These are phyloP conservation scores for Drosophila testacea DNA, from an alignment of 2,888 invertebrate species.

Conservation along the genomic window DNA sequence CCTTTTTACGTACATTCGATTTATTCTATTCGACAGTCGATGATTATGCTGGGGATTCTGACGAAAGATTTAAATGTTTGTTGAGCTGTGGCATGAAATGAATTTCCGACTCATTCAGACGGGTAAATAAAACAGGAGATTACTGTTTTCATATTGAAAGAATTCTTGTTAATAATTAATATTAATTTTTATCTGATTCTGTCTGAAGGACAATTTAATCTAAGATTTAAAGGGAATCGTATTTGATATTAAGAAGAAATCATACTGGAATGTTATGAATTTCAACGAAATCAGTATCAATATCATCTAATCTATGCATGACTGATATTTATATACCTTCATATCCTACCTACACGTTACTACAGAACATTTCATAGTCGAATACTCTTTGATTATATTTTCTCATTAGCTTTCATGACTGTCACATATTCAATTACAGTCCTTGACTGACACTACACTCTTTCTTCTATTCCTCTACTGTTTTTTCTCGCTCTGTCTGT, in stretches of 20 bases:
- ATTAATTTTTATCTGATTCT: background rate
- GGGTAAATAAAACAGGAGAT: background rate
- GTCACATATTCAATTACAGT: background rate
- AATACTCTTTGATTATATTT: background rate
- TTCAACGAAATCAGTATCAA: too few relatives aligned
- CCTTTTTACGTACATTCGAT: slow-evolving; percentile 3
- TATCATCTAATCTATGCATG: too few relatives aligned
- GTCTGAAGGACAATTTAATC: too few relatives aligned
- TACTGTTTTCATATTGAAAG: background rate
- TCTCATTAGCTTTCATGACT: background rate
- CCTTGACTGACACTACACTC: background rate
- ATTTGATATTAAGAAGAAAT: too few relatives aligned
- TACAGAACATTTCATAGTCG: background rate
- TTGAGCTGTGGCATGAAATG: background rate
- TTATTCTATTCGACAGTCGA: slow-evolving; percentile 16
- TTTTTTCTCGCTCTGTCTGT: background rate
- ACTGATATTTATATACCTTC: background rate
- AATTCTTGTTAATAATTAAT: background rate
- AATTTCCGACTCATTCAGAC: background rate
- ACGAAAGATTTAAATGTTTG: background rate
- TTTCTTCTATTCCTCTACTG: background rate
- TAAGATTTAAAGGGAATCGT: too few relatives aligned
- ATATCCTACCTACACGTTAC: background rate
- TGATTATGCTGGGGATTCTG: background rate
- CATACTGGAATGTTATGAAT: too few relatives aligned